phyloP scores from a whole-genome alignment of 2,888 invertebrate genomes.

The Chrysina gloriosa region DNA sequence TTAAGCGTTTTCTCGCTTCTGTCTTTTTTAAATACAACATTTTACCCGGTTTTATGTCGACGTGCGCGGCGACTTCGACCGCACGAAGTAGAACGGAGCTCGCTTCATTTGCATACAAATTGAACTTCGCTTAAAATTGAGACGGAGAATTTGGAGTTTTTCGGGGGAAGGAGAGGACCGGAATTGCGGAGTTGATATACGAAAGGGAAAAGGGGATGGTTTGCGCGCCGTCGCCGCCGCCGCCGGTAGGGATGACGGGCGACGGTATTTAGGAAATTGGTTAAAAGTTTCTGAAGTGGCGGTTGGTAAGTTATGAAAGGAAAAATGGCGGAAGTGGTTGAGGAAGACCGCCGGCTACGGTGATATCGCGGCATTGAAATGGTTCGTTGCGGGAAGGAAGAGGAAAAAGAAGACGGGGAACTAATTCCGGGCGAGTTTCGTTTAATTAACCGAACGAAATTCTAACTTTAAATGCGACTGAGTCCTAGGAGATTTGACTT shows the following conservation, averaged over 20 bases:
- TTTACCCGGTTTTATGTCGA: not conserved
- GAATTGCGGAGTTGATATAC: constrained; percentile 2
- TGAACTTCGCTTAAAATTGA: constrained; percentile 9
- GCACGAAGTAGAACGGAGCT: not conserved
- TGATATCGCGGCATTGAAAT: no score
- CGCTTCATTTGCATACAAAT: constrained; percentile 10
- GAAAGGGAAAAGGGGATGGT: no score
- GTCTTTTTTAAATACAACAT: constrained; percentile 2
- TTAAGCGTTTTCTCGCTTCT: not conserved
- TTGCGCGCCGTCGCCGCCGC: no score
- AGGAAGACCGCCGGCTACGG: no score
- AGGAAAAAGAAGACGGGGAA: no score
- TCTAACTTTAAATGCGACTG: no score
- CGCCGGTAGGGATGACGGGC: not conserved
- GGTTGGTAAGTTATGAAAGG: not conserved
- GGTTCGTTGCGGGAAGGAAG: no score
- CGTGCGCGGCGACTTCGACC: not conserved
- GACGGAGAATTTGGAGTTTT: not conserved
- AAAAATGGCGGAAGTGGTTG: not conserved
- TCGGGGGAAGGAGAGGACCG: not conserved
- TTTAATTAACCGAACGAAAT: no score
- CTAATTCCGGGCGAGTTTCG: no score
- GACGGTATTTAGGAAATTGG: not conserved
- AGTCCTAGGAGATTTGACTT: no score
- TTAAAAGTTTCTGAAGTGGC: not conserved